Conservation (phyloP, 2,797 vertebrate genomes). For the Potorous gilbertii region DNA sequence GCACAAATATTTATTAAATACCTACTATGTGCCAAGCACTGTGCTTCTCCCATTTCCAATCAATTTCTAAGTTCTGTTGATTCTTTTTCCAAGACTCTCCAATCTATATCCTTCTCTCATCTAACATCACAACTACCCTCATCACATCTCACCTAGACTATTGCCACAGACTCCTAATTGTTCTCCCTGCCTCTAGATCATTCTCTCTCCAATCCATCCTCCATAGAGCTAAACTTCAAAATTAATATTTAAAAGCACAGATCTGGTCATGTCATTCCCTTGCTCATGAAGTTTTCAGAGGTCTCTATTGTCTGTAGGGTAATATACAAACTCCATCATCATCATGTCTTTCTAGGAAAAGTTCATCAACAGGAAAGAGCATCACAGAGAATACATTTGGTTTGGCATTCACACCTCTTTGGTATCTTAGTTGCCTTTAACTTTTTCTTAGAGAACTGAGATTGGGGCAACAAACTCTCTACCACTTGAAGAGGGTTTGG, state of each 20-base stretch:
- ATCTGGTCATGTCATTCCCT: neutral
- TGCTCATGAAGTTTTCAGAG: neutral
- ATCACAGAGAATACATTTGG: neutral
- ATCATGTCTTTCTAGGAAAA: neutral
- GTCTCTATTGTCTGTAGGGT: neutral
- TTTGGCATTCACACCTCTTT: neutral
- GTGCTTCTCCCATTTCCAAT: neutral
- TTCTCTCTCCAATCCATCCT: neutral
- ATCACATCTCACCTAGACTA: neutral
- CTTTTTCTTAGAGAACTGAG: neutral
- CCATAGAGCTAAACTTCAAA: neutral
- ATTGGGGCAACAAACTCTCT: neutral
- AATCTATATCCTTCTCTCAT: neutral
- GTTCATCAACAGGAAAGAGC: neutral
- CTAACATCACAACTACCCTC: neutral
- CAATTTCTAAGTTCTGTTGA: neutral
- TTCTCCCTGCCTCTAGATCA: neutral
- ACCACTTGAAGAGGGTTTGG: neutral
- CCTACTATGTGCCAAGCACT: neutral
- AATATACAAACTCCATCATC: neutral
- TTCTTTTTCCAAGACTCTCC: neutral
- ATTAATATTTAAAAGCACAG: neutral
- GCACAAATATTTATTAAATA: neutral
- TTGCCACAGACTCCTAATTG: neutral
- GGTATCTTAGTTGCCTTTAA: neutral